Base-by-base conservation (phyloP, 1,140 invertebrate genomes). In the Pinna nobilis region DNA sequence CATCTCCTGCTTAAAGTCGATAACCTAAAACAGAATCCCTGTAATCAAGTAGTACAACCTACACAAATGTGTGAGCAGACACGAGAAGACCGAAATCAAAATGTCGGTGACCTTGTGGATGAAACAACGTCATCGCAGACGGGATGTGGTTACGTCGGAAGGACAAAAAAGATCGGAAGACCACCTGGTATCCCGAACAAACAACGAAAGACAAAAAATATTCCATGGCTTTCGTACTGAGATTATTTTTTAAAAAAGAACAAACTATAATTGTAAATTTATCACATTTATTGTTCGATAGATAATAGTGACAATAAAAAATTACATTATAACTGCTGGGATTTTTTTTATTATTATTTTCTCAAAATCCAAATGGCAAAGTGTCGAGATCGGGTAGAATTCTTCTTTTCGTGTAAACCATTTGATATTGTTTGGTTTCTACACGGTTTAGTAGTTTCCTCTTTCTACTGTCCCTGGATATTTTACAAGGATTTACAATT, bases 331-430 rank as follows among this genome's bases (percentile, higher is more conserved):
- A n/a, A 39, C 37, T 39, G 41, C 18, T 25, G 7, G 7, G 1
- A 28, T 9, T 61, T 70, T 47, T 61, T 33, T 44, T 64, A 5
- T 57, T 53, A 9, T 64, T 41, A 20, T 20, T 44, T 33, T n/a
- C n/a, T 13, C 57, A 71, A 53, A 66, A 74, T 39, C 71, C 71
- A 68, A 35, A 74, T 39, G 65, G 71, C 32, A 68, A 41, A 3
- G 64, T 74, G n/a, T 20, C 20, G 18, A 74, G 37, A 23, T 68
- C 39, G 9, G 49, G 25, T 33, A 74, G 9, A 28, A 68, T 30
- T 51, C 49, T 18, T 33, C 71, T 37, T 49, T 74, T 74, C 1
- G 64, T 74, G n/a, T 74, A 74, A 23, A 67, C 64, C 44, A 63
- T 67, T 61, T 55, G 60, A 63, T 63, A 74, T 39, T 67, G 18